phyloP scores from a whole-genome alignment of 1,140 invertebrate species.

The Lycorma delicatula region DNA sequence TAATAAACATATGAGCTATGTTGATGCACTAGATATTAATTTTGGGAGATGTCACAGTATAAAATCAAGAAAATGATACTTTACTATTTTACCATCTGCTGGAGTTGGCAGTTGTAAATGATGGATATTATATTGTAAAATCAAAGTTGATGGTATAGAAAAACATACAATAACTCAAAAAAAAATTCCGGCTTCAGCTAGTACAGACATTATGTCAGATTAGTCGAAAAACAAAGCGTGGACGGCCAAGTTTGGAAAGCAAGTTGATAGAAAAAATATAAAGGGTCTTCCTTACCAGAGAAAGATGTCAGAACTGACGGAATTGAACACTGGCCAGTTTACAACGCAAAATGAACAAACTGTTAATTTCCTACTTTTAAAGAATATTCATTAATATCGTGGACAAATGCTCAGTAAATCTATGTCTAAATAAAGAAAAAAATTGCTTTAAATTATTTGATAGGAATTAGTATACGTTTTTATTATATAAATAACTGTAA shows the following conservation, averaged over 20 bases:
- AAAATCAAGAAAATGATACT: not conserved
- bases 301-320: not conserved
- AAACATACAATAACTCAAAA: not conserved
- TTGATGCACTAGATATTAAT: not conserved
- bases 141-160: not conserved
- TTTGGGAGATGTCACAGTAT: not conserved
- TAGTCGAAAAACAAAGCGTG: not conserved
- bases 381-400: not conserved
- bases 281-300: not conserved
- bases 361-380: too few species aligned
- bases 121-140: not conserved
- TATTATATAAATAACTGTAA: too few species aligned
- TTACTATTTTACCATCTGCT: not conserved
- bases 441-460: too few species aligned
- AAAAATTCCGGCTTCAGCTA: not conserved
- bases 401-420: not conserved
- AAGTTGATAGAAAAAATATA: not conserved
- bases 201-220: not conserved
- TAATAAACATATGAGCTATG: not conserved
- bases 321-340: not conserved
- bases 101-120: not conserved
- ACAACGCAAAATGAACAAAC: not conserved
- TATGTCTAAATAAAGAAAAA: slow-evolving; percentile 4
- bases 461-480: too few species aligned
- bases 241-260: not conserved